Percentiles rank a stretch among this genome's conserved stretches.
These are phyloP conservation scores for Enoplolaimus lenunculus DNA, from an alignment of 2,888 invertebrate species.

Conservation along the genomic window DNA sequence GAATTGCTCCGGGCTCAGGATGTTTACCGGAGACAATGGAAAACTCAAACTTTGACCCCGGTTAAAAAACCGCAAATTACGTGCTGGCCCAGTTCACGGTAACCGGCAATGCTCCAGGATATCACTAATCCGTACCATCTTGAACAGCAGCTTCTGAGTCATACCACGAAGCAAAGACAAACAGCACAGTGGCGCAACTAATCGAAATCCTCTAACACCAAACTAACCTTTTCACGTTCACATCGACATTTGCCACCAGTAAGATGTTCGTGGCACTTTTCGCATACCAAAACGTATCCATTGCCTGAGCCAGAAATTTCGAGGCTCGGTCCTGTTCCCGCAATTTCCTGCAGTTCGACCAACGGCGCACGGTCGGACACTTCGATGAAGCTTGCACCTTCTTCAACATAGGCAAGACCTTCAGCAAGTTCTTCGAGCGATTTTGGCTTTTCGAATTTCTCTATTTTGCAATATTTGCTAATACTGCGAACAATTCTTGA, in stretches of 20 bases:
- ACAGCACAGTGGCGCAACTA: too few species aligned
- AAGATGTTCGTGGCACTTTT: neutral
- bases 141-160: too few species aligned
- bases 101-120: too few species aligned
- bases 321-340: constrained; percentile 67
- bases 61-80: too few species aligned
- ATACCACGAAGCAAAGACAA: too few species aligned
- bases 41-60: too few species aligned
- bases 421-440: constrained; percentile 31
- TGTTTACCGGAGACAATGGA: too few species aligned
- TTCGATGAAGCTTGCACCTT: constrained; percentile 26
- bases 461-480: neutral
- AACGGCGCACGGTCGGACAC: constrained; percentile 33
- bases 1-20: too few species aligned
- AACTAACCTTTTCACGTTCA: neutral
- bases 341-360: constrained; percentile 37
- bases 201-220: too few species aligned
- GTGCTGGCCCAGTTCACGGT: too few species aligned
- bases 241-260: neutral
- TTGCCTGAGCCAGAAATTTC: neutral
- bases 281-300: neutral
- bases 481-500: neutral
- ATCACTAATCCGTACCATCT: too few species aligned
- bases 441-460: constrained; percentile 1
- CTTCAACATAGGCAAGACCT: constrained; percentile 32